Evolutionary conservation across 2,888 invertebrate genomes (phyloP), one percentile per base, ranked within the genome.

Genomic region (Euzophera pinguis): DNA sequence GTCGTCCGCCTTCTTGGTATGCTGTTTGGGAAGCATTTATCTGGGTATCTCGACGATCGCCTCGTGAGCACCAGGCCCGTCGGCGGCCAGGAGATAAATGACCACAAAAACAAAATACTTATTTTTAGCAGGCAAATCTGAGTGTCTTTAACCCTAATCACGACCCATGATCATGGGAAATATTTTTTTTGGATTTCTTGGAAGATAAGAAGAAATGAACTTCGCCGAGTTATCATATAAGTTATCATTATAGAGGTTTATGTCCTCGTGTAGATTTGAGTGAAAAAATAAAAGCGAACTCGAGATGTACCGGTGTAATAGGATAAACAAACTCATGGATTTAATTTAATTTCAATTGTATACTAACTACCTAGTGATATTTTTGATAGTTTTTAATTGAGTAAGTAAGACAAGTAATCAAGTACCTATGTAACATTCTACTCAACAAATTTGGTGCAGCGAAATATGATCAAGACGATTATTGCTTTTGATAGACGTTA

Each of bases 101-200:
- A 71, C 67, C 22, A 22, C 59, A 73, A 75, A 71, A 72, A 69
- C 61, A 69, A 72, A 72, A 75, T 7, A 32, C 7, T 9, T 74
- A 70, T 65, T 76, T 71, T 73, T 69, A 67, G 61, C 67, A 59
- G 61, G 60, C 63, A 69, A 63, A 61, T 66, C 59, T 65, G 10
- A 69, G 61, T 67, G 63, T 65, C 61, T 74, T 76, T 71, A 74
- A 83, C 71, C 71, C 76, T 74, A 71, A 78, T 82, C 79, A 82
- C 81, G 82, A 77, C 52, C 67, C 65, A 59, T 57, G 63, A 61
- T 79, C 73, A 71, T 72, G 73, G 57, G 75, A 79, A 79, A 67
- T 59, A 61, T 72, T 70, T 74, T 73, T 69, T 64, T 58, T 58
- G 57, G 57, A 65, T 68, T 80, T 76, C 76, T 64, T 58, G 61